phyloP scores from a whole-genome alignment of 2,888 invertebrate genomes.

The Hyposoter didymator region DNA sequence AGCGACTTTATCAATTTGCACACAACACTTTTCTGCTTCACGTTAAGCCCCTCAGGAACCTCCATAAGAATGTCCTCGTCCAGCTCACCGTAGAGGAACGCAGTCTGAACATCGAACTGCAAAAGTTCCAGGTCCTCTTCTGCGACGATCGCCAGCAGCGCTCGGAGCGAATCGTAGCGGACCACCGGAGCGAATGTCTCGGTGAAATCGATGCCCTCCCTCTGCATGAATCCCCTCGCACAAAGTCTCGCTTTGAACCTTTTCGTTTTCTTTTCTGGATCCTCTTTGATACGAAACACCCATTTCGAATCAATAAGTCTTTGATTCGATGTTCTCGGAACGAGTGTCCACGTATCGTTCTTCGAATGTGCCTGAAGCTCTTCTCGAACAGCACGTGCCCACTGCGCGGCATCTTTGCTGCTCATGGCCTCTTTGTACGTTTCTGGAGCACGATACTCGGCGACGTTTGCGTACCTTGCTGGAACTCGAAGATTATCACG shows the following conservation, averaged over 20 bases:
- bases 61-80: background rate
- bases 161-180: conserved; percentile 38
- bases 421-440: conserved; percentile 49
- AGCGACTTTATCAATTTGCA: conserved; percentile 75
- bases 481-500: conserved; percentile 29
- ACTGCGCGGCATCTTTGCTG: conserved; percentile 20
- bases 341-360: conserved; percentile 35
- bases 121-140: conserved; percentile 38
- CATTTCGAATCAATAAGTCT: conserved; percentile 28
- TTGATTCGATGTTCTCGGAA: background rate
- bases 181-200: conserved; percentile 48
- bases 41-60: conserved; percentile 30
- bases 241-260: conserved; percentile 30
- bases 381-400: conserved; percentile 10
- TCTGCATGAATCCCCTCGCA: conserved; percentile 26
- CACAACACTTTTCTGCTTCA: conserved; percentile 49
- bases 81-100: conserved; percentile 45
- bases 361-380: conserved; percentile 28
- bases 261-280: background rate
- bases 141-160: background rate
- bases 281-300: conserved; percentile 10
- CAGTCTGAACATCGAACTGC: conserved; percentile 56
- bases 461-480: conserved; percentile 36
- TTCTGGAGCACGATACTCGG: conserved; percentile 38
- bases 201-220: conserved; percentile 9